Evolutionary conservation across 1,140 invertebrate species (phyloP), one percentile per base, ranked within the genome.

Genomic region (Ganaspis sp.): DNA sequence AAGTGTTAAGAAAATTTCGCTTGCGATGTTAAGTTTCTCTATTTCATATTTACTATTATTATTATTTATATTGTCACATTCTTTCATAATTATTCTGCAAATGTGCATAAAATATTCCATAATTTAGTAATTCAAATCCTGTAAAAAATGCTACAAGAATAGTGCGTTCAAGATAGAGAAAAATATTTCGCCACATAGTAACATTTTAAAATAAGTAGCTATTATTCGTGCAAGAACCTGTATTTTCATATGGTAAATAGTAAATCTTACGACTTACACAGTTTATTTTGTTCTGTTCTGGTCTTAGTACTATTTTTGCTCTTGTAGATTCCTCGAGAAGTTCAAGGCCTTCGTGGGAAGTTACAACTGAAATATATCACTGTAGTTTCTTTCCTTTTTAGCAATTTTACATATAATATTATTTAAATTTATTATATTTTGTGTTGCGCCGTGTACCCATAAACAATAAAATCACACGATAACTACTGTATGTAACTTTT

Each of bases 341-440:
- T 64, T 64, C 58, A 64, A 64, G 58, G 58, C 23, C 23, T 64
- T 64, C 58, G 23, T 64, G 58, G 58, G 58, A 29, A 64, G 54
- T 64, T 26, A 15, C 54, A 23, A n/a, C 23, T 64, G n/a, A 26
- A 64, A 29, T 64, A 17, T 4, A 64, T 29, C n/a, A 15, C 26
- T 12, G 58, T 64, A 15, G n/a, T 64, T 29, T 29, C 26, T 29
- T 15, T 64, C 15, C 58, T 29, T 15, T 29, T 29, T 64, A n/a
- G 15, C 3, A 34, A n/a, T 64, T 64, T 64, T 64, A 34, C 58
- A 64, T 64, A 17, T 0, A 15, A 54, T 4, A 23, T 21, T 23
- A 54, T 6, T 23, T 1, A 8, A 34, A 34, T 34, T 34, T 3
- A 34, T 34, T 34, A 34, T 6, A 34, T 34, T 34, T 34, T 34